phyloP scores from a whole-genome alignment of 2,888 invertebrate species.

The Harpagoxenus sublaevis region DNA sequence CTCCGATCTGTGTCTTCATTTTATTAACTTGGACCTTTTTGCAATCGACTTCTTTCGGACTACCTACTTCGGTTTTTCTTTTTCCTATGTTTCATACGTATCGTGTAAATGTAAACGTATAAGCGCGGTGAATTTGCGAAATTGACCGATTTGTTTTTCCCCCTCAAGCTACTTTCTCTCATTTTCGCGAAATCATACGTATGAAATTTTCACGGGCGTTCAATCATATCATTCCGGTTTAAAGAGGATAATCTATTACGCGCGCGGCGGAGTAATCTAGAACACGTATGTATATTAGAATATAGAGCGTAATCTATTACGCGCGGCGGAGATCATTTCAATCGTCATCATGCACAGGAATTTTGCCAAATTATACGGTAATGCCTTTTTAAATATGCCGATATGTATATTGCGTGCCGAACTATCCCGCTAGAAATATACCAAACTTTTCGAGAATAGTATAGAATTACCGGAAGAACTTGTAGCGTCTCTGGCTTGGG shows the following conservation, averaged over 20 bases:
- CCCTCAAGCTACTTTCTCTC: background rate
- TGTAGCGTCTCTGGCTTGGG: background rate
- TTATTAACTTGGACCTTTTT: no score
- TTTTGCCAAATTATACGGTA: constrained; percentile 6
- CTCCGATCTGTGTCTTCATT: no score
- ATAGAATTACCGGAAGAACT: constrained; percentile 1
- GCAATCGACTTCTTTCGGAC: no score
- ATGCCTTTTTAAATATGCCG: constrained; percentile 4
- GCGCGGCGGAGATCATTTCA: background rate
- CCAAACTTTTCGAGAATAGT: background rate
- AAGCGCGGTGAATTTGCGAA: background rate
- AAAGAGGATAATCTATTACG: constrained; percentile 20
- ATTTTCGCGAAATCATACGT: background rate
- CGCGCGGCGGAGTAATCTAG: background rate
- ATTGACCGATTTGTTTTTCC: background rate
- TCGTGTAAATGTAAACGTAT: no score
- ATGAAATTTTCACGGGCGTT: constrained; percentile 17
- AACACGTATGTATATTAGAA: background rate
- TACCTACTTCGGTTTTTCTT: no score
- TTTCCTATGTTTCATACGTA: no score
- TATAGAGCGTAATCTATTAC: background rate
- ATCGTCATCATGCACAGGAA: background rate
- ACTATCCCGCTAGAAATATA: background rate
- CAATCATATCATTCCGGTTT: background rate
- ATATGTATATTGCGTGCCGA: background rate